These are phyloP conservation scores for Tromatobia lineatoria DNA, from an alignment of 2,888 invertebrate species.

Conservation along the genomic window DNA sequence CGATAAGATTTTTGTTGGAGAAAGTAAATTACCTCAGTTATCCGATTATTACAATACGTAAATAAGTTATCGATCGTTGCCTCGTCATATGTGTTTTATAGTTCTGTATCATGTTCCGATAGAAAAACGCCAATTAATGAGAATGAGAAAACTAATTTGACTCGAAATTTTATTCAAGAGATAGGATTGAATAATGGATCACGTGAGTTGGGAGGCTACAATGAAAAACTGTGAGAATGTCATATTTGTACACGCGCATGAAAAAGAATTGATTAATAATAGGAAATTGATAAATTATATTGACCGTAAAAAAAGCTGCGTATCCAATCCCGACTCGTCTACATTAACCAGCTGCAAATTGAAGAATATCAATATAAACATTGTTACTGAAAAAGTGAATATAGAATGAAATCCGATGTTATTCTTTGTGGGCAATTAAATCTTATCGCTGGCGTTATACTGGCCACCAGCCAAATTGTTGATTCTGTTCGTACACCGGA, in stretches of 20 bases:
- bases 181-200: too few species aligned
- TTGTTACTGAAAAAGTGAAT: neutral
- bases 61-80: too few species aligned
- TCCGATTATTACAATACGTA: too few species aligned
- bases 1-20: too few species aligned
- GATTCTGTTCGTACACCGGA: constrained; percentile 29
- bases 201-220: too few species aligned
- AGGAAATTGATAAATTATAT: neutral
- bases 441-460: constrained; percentile 38
- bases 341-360: constrained; percentile 30
- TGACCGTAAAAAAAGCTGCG: neutral
- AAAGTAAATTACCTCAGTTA: too few species aligned
- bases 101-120: too few species aligned
- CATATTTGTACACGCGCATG: neutral
- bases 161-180: too few species aligned
- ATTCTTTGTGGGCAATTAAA: constrained; percentile 62
- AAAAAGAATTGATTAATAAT: neutral
- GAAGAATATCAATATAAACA: constrained; percentile 27
- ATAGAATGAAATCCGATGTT: neutral
- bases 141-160: too few species aligned
- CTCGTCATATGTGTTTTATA: too few species aligned
- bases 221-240: too few species aligned
- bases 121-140: too few species aligned
- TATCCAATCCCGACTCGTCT: constrained; percentile 36
- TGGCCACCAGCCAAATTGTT: constrained; percentile 51